Evolutionary conservation across 2,113 vertebrate species (phyloP), one percentile per base, ranked within the genome.

Genomic region (Myanophis thanlyinensis): DNA sequence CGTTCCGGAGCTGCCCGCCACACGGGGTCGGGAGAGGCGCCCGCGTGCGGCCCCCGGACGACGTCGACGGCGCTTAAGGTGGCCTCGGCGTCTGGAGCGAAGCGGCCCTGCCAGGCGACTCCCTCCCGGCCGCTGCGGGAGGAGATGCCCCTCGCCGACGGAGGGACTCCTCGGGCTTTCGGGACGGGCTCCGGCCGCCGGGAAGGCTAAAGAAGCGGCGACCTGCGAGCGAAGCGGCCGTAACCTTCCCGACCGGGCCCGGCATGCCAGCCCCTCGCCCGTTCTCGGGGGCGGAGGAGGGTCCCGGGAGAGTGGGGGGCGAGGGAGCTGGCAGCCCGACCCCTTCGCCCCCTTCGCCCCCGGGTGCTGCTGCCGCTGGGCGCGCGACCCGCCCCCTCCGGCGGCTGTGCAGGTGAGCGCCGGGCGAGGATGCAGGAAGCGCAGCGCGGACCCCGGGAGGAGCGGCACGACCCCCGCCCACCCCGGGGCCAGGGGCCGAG

Each of bases 1-100:
- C 94, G 93, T 93, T 95, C 95, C 94, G 49, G 3, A 85, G n/a
- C 92, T 91, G 94, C 93, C 92, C 92, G 89, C 92, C 94, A 94
- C 96, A 96, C 91, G 95, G 96, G 94, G 93, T 92, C 94, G 95
- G 96, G 89, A 6, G 89, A 85, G 48, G 89, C 22, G 27, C 15
- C 7, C 0, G 49, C 89, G 85, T 85, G 2, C 7, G n/a, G 92
- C 56, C 47, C 87, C 89, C 22, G 40, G 56, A 18, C 56, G 15
- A 1, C 4, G 0, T 10, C 25, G 11, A 18, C 11, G 46, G 35
- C 2, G 62, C 85, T 93, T 93, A 91, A 93, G 92, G 92, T 80
- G 89, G 92, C 49, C 1, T 3, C 84, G 84, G 44, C 22, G 7
- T 25, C n/a, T 20, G 15, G n/a, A 18, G 62, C 13, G 13, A 13